A percentile compares a stretch with the other conserved stretches of the same genome.
Conservation (phyloP, 2,888 invertebrate species). For the Caenorhabditis sinica region DNA sequence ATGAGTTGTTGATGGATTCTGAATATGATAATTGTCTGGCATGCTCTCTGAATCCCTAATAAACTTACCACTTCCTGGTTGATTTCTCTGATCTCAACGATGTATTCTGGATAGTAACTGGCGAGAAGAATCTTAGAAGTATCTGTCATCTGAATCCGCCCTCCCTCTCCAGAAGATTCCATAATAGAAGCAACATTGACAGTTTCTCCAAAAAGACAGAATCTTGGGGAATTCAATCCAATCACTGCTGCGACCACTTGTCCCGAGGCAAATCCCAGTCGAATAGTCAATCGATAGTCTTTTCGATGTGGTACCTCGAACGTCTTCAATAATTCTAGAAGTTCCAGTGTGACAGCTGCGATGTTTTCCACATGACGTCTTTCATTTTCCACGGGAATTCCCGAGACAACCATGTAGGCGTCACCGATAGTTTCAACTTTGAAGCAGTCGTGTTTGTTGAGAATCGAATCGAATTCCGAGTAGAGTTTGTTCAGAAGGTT, state of each 20-base stretch:
- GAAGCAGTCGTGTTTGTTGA: slow-evolving; percentile 74
- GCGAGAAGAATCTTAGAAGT: slow-evolving; percentile 57
- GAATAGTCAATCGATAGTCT: slow-evolving; percentile 59
- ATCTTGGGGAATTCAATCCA: slow-evolving; percentile 71
- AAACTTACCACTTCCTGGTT: slow-evolving; percentile 41
- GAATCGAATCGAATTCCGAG: slow-evolving; percentile 80
- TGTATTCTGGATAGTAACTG: slow-evolving; percentile 71
- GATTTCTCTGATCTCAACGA: slow-evolving; percentile 63
- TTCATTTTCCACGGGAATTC: slow-evolving; percentile 75
- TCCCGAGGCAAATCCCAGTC: slow-evolving; percentile 73
- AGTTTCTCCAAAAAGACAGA: slow-evolving; percentile 77
- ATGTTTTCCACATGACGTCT: slow-evolving; percentile 72
- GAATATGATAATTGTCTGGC: not conserved
- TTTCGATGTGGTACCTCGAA: slow-evolving; percentile 70
- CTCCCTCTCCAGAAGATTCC: slow-evolving; percentile 71
- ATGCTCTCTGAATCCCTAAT: not conserved
- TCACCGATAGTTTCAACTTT: slow-evolving; percentile 78
- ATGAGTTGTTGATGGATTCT: slow-evolving; percentile 42
- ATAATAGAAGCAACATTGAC: slow-evolving; percentile 73
- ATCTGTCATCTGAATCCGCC: slow-evolving; percentile 71
- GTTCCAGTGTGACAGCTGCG: slow-evolving; percentile 66
- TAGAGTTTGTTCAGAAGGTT: slow-evolving; percentile 77
- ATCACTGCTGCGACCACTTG: slow-evolving; percentile 74
- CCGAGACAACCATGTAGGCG: slow-evolving; percentile 77
- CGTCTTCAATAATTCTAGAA: slow-evolving; percentile 58